Base-by-base conservation (phyloP, 64 coral and sea anemone genomes). In the Pocillopora damicornis region DNA sequence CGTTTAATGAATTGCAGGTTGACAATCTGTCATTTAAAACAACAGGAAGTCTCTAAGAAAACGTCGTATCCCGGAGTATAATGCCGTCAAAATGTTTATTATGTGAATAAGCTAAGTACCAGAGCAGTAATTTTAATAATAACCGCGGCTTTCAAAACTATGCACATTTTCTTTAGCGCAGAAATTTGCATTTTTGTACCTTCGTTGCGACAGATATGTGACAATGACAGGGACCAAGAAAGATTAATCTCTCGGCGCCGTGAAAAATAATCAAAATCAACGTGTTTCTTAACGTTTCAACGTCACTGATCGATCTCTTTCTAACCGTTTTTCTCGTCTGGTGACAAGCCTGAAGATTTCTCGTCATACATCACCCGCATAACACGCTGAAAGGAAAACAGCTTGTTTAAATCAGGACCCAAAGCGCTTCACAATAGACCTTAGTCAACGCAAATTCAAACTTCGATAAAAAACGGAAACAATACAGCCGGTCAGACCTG, bases 91-190 rank as follows among this genome's bases (percentile, higher is more conserved):
- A 11, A 9, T 71, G 67, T 71, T 71, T 71, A 71, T 71, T 26
- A 23, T 23, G 22, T 5, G n/a, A 9, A 71, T 26, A 10, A 22
- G n/a, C 67, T 10, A 11, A 71, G 9, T 71, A 23, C 25, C 67
- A n/a, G n/a, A 71, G n/a, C 11, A 10, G 67, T 71, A 71, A 71
- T 71, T 71, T 71, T 71, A 71, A 71, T 71, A 71, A 71, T 71
- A 5, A 71, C 67, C 67, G n/a, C 22, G n/a, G 67, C 1, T 25
- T 6, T n/a, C 67, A 71, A 71, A 22, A 67, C 64, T n/a, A 67
- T 8, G 64, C 64, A 67, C 0, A 18, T 23, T 30, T 71, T 11
- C 67, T 11, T 10, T 23, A 12, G 6, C 10, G 20, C 25, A n/a
- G 20, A n/a, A 25, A 71, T 71, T 71, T 71, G 67, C 67, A 71